A percentile compares a stretch with the other conserved stretches of the same genome.
phyloP scores from a whole-genome alignment of 2,888 invertebrate species.

The Mantis religiosa region DNA sequence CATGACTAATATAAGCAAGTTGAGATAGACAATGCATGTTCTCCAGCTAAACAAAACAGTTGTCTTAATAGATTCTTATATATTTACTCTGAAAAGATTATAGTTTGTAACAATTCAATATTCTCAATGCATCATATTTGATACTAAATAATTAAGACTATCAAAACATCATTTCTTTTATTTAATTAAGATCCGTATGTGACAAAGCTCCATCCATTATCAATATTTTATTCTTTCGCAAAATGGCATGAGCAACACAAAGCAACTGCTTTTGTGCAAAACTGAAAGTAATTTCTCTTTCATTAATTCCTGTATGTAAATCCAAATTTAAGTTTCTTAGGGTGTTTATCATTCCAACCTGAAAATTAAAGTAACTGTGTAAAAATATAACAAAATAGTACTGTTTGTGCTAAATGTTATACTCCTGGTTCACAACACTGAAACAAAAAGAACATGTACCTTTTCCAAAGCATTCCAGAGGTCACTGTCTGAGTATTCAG shows the following conservation, averaged over 20 bases:
- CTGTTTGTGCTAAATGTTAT: too few relatives aligned
- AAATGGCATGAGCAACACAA: constrained; percentile 60
- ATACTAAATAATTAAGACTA: too few relatives aligned
- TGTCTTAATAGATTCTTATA: too few relatives aligned
- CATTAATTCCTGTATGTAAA: constrained; percentile 63
- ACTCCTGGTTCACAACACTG: too few relatives aligned
- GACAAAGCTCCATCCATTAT: constrained; percentile 65
- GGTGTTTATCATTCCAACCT: constrained; percentile 58
- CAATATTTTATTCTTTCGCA: constrained; percentile 54
- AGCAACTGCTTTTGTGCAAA: constrained; percentile 63
- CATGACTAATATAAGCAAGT: too few relatives aligned
- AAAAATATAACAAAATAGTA: too few relatives aligned
- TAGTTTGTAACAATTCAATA: too few relatives aligned
- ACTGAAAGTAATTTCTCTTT: constrained; percentile 60
- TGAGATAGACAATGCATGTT: too few relatives aligned
- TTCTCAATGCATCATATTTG: too few relatives aligned
- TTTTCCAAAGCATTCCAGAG: constrained; percentile 53
- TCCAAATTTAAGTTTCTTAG: constrained; percentile 62
- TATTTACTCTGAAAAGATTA: too few relatives aligned
- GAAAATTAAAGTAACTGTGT: constrained; percentile 32
- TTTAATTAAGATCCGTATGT: constrained; percentile 56
- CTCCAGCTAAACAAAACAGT: too few relatives aligned
- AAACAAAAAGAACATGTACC: constrained; percentile 32
- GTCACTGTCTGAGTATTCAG: constrained; percentile 46
- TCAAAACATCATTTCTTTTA: background rate